These are phyloP conservation scores for Notothenia coriiceps DNA, from an alignment of 2,113 vertebrate species.

Conservation along the genomic window DNA sequence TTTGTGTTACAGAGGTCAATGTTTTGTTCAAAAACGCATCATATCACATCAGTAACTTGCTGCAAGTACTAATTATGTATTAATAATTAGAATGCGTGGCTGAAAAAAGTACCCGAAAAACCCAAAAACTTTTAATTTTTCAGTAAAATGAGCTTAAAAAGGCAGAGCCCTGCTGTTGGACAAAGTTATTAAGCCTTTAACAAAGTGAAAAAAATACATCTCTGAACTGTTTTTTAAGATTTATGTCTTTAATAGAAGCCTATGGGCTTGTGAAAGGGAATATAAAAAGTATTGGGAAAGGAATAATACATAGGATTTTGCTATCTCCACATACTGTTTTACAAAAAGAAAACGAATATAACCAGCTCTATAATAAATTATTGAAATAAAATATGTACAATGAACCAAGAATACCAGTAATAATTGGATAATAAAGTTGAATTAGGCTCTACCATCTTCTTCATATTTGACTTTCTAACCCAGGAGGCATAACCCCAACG, in stretches of 20 bases:
- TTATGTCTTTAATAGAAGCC: neutral
- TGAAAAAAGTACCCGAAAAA: slow-evolving; percentile 1
- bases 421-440: slow-evolving; percentile 16
- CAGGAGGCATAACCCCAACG: slow-evolving; percentile 33
- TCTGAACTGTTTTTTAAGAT: slow-evolving; percentile 3
- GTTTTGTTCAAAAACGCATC: neutral
- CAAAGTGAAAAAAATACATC: neutral
- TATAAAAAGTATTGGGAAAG: no score
- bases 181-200: neutral
- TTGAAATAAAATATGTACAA: slow-evolving; percentile 16
- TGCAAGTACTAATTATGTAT: neutral
- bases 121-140: neutral
- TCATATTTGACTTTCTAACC: slow-evolving; percentile 30
- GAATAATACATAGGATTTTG: no score
- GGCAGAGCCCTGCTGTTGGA: neutral
- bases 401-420: slow-evolving; percentile 9
- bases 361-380: neutral
- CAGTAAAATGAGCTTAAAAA: neutral
- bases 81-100: neutral
- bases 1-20: neutral
- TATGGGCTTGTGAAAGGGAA: neutral
- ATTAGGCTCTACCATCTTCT: slow-evolving; percentile 1
- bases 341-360: neutral
- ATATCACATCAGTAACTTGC: neutral
- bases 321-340: no score